phyloP scores from a whole-genome alignment of 2,113 vertebrate species.

The Nyctereutes procyonoides region DNA sequence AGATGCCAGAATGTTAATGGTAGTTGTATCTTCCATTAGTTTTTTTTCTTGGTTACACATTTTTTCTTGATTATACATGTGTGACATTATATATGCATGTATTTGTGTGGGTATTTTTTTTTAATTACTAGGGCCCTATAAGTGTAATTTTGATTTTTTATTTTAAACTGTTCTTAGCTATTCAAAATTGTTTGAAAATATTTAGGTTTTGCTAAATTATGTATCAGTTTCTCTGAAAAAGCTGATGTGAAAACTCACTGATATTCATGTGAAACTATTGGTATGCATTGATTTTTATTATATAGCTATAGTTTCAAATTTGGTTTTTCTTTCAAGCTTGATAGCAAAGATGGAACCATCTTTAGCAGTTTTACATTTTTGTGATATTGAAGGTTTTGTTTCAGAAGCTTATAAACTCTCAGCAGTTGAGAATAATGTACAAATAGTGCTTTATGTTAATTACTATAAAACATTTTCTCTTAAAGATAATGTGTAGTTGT shows the following conservation, averaged over 20 bases:
- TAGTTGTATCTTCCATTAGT: not conserved
- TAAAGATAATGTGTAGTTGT: constrained; percentile 1
- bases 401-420: not conserved
- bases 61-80: not conserved
- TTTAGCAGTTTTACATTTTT: constrained; percentile 22
- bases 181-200: not conserved
- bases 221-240: not conserved
- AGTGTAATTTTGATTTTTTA: not conserved
- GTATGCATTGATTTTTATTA: constrained; percentile 18
- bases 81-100: not conserved
- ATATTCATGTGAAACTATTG: not conserved
- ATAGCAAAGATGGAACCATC: not conserved
- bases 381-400: not conserved
- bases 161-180: not conserved
- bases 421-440: not conserved
- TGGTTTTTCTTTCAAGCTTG: not conserved
- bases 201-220: not conserved
- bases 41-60: not conserved
- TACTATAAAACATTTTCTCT: not conserved
- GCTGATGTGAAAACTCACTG: not conserved
- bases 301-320: not conserved
- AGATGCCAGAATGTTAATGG: constrained; percentile 2
- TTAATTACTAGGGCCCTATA: not conserved
- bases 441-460: not conserved
- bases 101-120: not conserved